Evolutionary conservation across 2,113 vertebrate genomes (phyloP).

Genomic region (Hirundichthys speculiger): DNA sequence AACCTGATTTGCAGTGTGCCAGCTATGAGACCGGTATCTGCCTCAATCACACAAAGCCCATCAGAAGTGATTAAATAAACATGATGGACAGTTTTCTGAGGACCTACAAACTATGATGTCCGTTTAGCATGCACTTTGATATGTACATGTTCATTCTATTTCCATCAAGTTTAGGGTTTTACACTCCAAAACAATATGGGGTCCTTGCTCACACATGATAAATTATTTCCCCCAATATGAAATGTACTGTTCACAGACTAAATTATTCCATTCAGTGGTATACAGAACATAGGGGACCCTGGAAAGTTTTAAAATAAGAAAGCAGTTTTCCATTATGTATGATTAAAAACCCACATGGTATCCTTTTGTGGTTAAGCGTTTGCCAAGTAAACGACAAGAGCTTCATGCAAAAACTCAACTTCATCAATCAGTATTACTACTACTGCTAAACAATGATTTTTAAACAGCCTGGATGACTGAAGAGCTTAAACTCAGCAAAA

Average conservation of each 20-base stretch:
- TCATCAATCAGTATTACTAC: slow-evolving; percentile 54
- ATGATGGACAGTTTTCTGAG: slow-evolving; percentile 64
- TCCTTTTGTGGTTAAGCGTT: slow-evolving; percentile 34
- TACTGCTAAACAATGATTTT: slow-evolving; percentile 33
- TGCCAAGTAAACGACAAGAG: slow-evolving; percentile 6
- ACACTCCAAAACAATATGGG: neutral
- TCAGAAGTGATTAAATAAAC: slow-evolving; percentile 72
- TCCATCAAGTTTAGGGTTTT: slow-evolving; percentile 11
- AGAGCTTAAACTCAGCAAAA: slow-evolving; percentile 23
- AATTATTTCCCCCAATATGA: neutral
- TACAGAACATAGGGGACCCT: slow-evolving; percentile 9
- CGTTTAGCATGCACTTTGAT: slow-evolving; percentile 32
- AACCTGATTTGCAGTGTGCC: slow-evolving; percentile 70
- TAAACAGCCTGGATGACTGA: slow-evolving; percentile 42
- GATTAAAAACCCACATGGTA: slow-evolving; percentile 26
- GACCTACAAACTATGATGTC: slow-evolving; percentile 51
- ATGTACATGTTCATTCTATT: slow-evolving; percentile 3
- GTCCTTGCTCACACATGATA: neutral
- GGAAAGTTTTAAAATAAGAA: slow-evolving; percentile 33
- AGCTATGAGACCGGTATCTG: slow-evolving; percentile 72
- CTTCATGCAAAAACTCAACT: slow-evolving; percentile 34
- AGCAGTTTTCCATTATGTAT: slow-evolving; percentile 18
- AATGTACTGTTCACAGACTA: neutral
- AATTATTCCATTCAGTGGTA: neutral
- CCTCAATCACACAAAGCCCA: slow-evolving; percentile 62